Conservation (phyloP, 2,888 invertebrate genomes). For the Apoda limacodes region DNA sequence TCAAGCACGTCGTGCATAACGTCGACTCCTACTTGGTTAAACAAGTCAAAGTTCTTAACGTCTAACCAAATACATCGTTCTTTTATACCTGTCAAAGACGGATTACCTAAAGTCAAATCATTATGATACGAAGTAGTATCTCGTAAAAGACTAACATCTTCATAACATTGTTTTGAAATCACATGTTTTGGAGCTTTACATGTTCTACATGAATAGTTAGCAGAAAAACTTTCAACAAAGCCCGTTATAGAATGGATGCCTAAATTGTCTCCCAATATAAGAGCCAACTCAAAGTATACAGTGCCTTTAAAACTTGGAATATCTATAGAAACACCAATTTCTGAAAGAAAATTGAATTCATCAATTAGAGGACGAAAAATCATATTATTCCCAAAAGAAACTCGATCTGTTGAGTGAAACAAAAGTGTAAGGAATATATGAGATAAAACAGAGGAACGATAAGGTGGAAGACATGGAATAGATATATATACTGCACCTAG, state of each 20-base stretch:
- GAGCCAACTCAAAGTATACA: neutral
- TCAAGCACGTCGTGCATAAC: conserved; percentile 15
- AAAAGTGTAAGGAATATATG: neutral
- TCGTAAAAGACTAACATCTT: neutral
- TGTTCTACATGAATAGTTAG: neutral
- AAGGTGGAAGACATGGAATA: neutral
- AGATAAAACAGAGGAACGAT: neutral
- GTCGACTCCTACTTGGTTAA: conserved; percentile 15
- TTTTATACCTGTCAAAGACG: neutral
- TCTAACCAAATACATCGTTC: conserved; percentile 12
- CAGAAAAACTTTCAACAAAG: neutral
- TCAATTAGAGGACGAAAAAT: neutral
- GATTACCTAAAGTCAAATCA: neutral
- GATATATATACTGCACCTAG: neutral
- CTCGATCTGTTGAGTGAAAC: neutral
- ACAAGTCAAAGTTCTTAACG: conserved; percentile 13
- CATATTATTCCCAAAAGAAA: conserved; percentile 11
- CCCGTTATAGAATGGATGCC: neutral
- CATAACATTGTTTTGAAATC: conserved; percentile 1
- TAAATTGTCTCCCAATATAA: conserved; percentile 1
- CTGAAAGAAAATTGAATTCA: neutral
- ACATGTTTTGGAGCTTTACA: neutral
- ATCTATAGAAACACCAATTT: neutral
- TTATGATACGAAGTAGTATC: neutral
- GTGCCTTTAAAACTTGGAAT: neutral